Percentiles rank a stretch among this genome's conserved stretches.
phyloP scores from a whole-genome alignment of 2,888 invertebrate species.

The Villa cingulata region DNA sequence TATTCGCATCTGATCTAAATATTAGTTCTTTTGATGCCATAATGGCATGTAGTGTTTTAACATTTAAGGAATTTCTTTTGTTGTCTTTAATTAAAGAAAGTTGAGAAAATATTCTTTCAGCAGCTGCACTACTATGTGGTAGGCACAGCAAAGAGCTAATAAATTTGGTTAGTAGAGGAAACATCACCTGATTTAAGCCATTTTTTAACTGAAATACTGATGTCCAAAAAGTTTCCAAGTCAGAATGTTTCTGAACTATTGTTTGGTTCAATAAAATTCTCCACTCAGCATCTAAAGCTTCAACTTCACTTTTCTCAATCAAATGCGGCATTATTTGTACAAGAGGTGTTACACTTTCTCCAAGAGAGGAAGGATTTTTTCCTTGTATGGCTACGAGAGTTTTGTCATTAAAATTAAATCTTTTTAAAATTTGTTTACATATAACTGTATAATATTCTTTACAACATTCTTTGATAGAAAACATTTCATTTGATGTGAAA shows the following conservation, averaged over 20 bases:
- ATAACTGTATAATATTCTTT: not conserved
- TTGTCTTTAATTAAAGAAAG: not conserved
- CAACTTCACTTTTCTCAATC: not conserved
- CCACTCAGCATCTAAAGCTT: not conserved
- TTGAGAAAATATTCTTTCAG: not conserved
- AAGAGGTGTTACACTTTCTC: not conserved
- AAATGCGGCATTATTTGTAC: not conserved
- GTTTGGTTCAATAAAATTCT: not conserved
- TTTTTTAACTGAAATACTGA: not conserved
- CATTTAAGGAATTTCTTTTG: not conserved
- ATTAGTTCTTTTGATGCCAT: not conserved
- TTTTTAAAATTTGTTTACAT: not conserved
- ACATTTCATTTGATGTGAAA: too few species aligned
- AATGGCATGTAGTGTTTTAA: not conserved
- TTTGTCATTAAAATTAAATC: not conserved
- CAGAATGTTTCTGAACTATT: not conserved
- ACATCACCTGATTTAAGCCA: not conserved
- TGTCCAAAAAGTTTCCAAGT: not conserved
- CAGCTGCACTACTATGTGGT: not conserved
- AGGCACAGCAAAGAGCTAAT: not conserved
- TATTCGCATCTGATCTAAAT: too few species aligned
- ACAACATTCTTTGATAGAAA: not conserved
- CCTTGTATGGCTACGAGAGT: not conserved
- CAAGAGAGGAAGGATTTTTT: not conserved
- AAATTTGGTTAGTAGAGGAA: not conserved